phyloP scores from a whole-genome alignment of 64 coral and sea anemone genomes.

The Hydrozoanthus tunicans region DNA sequence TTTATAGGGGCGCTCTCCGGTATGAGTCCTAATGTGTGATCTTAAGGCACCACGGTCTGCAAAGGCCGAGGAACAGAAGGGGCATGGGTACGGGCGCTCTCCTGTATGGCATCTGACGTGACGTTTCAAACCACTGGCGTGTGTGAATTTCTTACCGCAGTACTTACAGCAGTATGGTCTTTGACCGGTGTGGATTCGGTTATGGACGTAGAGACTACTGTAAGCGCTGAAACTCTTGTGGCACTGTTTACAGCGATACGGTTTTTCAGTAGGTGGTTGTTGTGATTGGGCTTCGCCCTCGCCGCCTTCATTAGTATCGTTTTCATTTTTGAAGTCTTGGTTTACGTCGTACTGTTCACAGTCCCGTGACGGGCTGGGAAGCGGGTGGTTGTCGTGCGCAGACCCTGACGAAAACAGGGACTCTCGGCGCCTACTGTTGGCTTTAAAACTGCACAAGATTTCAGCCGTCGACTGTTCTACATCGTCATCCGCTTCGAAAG shows the following conservation, averaged over 20 bases:
- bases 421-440: conserved; percentile 35
- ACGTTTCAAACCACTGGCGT: conserved; percentile 79
- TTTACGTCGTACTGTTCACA: not conserved
- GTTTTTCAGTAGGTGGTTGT: conserved; percentile 56
- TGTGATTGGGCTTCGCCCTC: conserved; percentile 13
- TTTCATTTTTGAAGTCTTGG: conserved; percentile 4
- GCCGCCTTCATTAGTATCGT: not conserved
- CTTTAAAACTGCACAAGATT: conserved; percentile 89
- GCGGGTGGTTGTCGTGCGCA: not conserved
- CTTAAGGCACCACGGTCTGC: conserved; percentile 75
- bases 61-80: conserved; percentile 70
- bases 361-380: not conserved
- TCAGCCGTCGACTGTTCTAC: conserved; percentile 70
- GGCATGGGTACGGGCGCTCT: conserved; percentile 74
- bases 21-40: conserved; percentile 78
- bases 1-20: conserved; percentile 68
- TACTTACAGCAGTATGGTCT: conserved; percentile 76
- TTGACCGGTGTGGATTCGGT: conserved; percentile 78
- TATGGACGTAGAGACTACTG: conserved; percentile 78
- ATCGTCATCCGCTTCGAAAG: conserved; percentile 18
- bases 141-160: conserved; percentile 77
- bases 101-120: conserved; percentile 82
- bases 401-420: not conserved
- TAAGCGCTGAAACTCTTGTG: conserved; percentile 74
- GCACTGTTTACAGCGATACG: conserved; percentile 73